Evolutionary conservation across 2,797 vertebrate genomes (phyloP).

Genomic region (Eidolon dupreanum): DNA sequence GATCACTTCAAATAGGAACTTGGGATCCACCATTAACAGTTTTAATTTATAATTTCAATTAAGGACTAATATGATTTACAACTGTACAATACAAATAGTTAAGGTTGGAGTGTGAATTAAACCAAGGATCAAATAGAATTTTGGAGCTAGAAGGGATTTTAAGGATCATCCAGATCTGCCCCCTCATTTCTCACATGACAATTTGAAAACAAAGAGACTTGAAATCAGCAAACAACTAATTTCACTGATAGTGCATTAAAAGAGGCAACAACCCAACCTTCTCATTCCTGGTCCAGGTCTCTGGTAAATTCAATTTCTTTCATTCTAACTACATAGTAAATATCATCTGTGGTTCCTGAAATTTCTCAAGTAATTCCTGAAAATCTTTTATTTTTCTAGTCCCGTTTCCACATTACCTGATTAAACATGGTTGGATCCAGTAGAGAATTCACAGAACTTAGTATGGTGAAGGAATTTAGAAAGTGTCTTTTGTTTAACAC

Average conservation of each 20-base stretch:
- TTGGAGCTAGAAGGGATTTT: not conserved
- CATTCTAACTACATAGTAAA: not conserved
- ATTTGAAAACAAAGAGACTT: conserved; percentile 11
- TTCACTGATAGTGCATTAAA: not conserved
- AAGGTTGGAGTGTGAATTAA: not conserved
- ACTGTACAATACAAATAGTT: not conserved
- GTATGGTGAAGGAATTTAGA: not conserved
- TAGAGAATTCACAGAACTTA: conserved; percentile 30
- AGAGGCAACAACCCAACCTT: not conserved
- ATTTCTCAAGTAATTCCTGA: not conserved
- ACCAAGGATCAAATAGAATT: not conserved
- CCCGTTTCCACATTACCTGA: conserved; percentile 29
- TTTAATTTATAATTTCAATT: conserved; percentile 20
- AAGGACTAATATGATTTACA: conserved; percentile 2
- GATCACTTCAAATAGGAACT: not conserved
- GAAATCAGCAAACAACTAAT: not conserved
- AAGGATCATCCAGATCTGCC: not conserved
- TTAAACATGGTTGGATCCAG: not conserved
- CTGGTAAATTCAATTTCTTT: conserved; percentile 13
- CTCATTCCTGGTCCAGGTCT: not conserved
- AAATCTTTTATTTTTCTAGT: conserved; percentile 35
- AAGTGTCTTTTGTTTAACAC: not conserved
- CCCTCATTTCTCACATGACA: not conserved
- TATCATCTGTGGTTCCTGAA: not conserved
- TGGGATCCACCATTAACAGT: not conserved